phyloP scores from a whole-genome alignment of 2,113 vertebrate genomes.

The Pterophyllum scalare region DNA sequence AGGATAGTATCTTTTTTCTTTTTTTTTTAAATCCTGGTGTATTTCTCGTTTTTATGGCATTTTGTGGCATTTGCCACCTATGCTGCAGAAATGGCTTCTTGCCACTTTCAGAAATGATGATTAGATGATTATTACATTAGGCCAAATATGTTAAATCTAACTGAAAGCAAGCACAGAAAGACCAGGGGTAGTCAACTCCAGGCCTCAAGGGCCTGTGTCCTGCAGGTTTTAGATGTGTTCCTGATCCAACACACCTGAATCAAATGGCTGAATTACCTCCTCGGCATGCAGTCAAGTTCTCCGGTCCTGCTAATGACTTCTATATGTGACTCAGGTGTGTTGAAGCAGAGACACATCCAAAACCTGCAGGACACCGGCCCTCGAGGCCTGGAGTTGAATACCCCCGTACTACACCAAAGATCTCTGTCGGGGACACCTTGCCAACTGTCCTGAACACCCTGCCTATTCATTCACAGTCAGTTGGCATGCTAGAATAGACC shows the following conservation, averaged over 20 bases:
- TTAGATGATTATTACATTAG: not conserved
- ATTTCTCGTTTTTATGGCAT: not conserved
- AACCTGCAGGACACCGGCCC: too few relatives aligned
- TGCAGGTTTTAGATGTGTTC: too few relatives aligned
- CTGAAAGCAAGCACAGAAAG: not conserved
- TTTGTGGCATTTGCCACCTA: not conserved
- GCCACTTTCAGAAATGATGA: not conserved
- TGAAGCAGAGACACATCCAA: too few relatives aligned
- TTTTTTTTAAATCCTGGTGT: not conserved
- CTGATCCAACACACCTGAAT: too few relatives aligned
- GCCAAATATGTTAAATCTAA: not conserved
- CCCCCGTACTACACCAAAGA: not conserved
- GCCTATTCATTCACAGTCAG: not conserved
- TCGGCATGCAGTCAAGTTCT: too few relatives aligned
- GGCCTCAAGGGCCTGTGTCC: too few relatives aligned
- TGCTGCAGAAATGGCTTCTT: not conserved
- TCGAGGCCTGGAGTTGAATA: too few relatives aligned
- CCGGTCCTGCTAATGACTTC: too few relatives aligned
- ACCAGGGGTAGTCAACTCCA: too few relatives aligned
- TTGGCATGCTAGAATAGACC: accelerated
- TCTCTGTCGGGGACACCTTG: not conserved
- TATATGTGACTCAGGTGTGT: too few relatives aligned
- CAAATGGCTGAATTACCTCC: too few relatives aligned
- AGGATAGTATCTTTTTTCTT: not conserved
- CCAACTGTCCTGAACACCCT: not conserved